Evolutionary conservation across 1,140 invertebrate species (phyloP).

Genomic region (Bombus balteatus): DNA sequence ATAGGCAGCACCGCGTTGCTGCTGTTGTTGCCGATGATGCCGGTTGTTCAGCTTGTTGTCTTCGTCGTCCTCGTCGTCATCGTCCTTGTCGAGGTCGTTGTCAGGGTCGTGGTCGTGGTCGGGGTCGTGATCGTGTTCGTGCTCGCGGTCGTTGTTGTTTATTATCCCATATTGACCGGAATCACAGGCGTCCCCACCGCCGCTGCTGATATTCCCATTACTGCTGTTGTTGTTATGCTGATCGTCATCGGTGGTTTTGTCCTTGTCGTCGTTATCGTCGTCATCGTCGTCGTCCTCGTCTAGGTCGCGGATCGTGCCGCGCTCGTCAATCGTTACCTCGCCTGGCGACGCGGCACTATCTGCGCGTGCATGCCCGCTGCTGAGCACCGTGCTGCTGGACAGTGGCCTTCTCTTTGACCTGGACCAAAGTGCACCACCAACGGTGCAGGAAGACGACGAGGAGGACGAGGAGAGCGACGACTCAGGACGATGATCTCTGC

Average conservation of each 20-base stretch:
- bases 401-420: conserved; percentile 63
- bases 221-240: conserved; percentile 57
- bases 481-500: conserved; percentile 61
- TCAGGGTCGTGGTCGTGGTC: conserved; percentile 36
- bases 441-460: conserved; percentile 60
- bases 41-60: conserved; percentile 39
- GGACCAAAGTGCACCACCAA: conserved; percentile 46
- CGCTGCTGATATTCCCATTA: conserved; percentile 34
- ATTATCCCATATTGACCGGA: conserved; percentile 35
- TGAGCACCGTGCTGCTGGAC: conserved; percentile 65
- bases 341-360: conserved; percentile 64
- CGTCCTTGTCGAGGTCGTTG: conserved; percentile 41
- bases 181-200: conserved; percentile 32
- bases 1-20: conserved; percentile 7
- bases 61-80: conserved; percentile 40
- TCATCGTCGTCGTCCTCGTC: conserved; percentile 61
- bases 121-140: conserved; percentile 51
- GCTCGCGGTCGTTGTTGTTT: conserved; percentile 48
- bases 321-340: conserved; percentile 72
- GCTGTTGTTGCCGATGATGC: conserved; percentile 29
- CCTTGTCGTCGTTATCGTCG: conserved; percentile 41
- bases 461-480: conserved; percentile 67
- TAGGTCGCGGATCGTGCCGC: conserved; percentile 34
- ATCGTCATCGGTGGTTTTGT: conserved; percentile 56
- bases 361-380: conserved; percentile 62